phyloP scores from a whole-genome alignment of 2,113 vertebrate genomes.

The Cebus imitator region DNA sequence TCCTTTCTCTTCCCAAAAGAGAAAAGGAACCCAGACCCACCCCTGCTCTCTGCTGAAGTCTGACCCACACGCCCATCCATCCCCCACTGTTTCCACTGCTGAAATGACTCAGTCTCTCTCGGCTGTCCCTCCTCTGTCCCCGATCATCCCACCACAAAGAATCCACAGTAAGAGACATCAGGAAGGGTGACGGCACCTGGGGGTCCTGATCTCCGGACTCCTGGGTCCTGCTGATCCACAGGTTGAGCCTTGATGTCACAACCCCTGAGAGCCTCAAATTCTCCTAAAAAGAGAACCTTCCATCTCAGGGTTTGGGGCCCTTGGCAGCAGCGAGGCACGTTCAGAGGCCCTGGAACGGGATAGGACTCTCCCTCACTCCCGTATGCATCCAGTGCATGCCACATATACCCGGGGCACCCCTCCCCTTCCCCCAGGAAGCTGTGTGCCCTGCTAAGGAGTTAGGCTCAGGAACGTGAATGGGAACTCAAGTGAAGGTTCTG shows the following conservation, averaged over 20 bases:
- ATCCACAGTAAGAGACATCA: not conserved
- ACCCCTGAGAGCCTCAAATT: constrained; percentile 83
- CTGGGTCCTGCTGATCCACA: constrained; percentile 88
- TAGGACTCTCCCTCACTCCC: not conserved
- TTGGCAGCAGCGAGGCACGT: not conserved
- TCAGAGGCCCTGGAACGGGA: not conserved
- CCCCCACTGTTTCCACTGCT: not conserved
- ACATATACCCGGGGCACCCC: not conserved
- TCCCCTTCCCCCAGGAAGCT: rapidly evolving
- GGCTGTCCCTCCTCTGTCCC: not conserved
- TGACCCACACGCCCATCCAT: not conserved
- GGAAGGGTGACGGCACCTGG: constrained; percentile 71
- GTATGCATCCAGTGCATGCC: rapidly evolving
- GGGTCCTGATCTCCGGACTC: constrained; percentile 75
- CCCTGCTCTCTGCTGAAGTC: not conserved
- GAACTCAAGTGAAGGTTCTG: too few species aligned
- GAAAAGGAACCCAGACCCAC: not conserved
- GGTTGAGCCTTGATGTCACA: constrained; percentile 90
- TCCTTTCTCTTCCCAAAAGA: not conserved
- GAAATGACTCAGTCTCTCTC: rapidly evolving
- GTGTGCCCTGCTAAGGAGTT: too few species aligned
- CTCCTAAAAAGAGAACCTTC: constrained; percentile 80
- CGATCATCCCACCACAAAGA: rapidly evolving
- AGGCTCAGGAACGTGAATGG: not conserved
- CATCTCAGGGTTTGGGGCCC: not conserved